Evolutionary conservation across 1,140 invertebrate genomes (phyloP), one percentile per base, ranked within the genome.

Genomic region (Drosophila lowei): DNA sequence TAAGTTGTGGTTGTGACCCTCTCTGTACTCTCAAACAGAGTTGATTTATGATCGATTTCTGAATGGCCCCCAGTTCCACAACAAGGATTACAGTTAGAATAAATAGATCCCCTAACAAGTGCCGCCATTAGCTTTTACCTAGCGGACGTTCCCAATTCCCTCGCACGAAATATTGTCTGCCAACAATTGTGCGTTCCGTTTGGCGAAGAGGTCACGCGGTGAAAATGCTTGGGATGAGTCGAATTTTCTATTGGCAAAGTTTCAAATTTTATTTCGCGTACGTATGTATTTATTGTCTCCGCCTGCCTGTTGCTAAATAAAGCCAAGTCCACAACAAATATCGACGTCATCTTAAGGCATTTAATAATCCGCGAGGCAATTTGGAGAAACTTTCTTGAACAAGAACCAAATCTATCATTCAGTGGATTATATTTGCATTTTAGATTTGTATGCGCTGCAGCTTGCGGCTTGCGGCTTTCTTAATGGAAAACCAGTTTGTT

Each of bases 241-340:
- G 61, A 46, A 75, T 76, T 76, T 74, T 65, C 34, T 57, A 42
- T 85, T 86, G 81, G 81, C 81, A 86, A 77, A 59, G 77, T 75
- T 78, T 88, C 81, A 86, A 76, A 46, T 50, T 72, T 67, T 9
- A 44, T 70, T 79, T 85, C 47, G 34, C 63, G 34, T 38, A 38
- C 11, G 34, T 38, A 72, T 57, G 43, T 48, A 56, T 63, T 80
- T 76, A 58, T 80, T 80, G 76, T 62, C 59, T 67, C 41, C 25
- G 54, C 34, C 34, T 38, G 34, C 34, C 48, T 55, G 59, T 55
- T 44, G 55, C 80, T 74, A 85, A 81, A 77, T 48, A 53, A 70
- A 80, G 53, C 54, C 60, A 55, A 58, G 79, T 63, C 62, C 74
- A 64, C 64, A 70, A 62, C 43, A 63, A 50, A 65, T 70, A 38